phyloP scores from a whole-genome alignment of 1,140 invertebrate species.

The Chironomus tepperi region DNA sequence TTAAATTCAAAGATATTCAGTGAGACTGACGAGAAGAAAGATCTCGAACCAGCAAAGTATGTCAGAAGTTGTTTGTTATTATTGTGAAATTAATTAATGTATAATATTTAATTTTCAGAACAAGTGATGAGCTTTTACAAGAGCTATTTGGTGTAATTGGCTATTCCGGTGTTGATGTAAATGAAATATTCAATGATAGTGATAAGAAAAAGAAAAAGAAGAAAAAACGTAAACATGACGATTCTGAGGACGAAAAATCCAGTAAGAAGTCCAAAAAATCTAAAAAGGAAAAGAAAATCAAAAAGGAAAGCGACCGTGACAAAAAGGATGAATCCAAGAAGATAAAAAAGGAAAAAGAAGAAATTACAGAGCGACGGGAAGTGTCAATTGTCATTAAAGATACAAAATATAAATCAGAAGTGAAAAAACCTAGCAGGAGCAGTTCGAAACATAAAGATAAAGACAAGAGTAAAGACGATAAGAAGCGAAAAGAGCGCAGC shows the following conservation, averaged over 20 bases:
- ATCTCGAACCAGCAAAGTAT: conserved; percentile 47
- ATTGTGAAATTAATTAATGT: conserved; percentile 60
- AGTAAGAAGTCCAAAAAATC: conserved; percentile 46
- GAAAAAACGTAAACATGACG: conserved; percentile 36
- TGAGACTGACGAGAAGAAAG: conserved; percentile 36
- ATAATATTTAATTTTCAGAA: conserved; percentile 28
- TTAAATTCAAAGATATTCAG: background rate
- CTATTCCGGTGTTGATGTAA: conserved; percentile 43
- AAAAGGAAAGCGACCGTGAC: conserved; percentile 43
- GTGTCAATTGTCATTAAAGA: conserved; percentile 19
- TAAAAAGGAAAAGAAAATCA: background rate
- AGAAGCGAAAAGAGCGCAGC: conserved; percentile 41
- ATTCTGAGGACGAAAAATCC: conserved; percentile 36
- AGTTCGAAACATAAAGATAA: background rate
- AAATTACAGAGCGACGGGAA: conserved; percentile 24
- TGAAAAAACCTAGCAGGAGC: conserved; percentile 18
- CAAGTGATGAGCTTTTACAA: conserved; percentile 28
- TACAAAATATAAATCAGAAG: background rate
- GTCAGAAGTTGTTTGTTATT: conserved; percentile 64
- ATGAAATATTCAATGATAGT: conserved; percentile 41
- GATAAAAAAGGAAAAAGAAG: conserved; percentile 31
- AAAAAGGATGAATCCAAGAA: conserved; percentile 48
- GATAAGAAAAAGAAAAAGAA: conserved; percentile 40
- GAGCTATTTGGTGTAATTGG: conserved; percentile 20
- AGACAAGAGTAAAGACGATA: conserved; percentile 33